Evolutionary conservation across 1,140 invertebrate genomes (phyloP).

Genomic region (Sitophilus oryzae): DNA sequence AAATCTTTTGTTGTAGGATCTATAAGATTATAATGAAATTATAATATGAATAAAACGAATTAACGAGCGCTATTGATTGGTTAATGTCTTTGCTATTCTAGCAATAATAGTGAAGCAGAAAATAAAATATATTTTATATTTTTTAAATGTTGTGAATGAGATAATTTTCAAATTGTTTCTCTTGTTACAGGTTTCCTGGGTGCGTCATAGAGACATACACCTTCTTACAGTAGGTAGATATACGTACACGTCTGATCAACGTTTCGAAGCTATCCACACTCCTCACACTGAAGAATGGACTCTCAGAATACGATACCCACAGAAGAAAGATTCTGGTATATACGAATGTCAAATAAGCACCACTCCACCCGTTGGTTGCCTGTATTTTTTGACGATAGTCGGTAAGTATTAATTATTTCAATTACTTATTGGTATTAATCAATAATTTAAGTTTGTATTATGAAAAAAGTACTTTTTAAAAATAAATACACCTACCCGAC

Average conservation of each 20-base stretch:
- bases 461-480: too few relatives aligned
- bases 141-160: too few relatives aligned
- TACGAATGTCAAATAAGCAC: constrained; percentile 86
- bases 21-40: too few relatives aligned
- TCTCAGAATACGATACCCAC: constrained; percentile 67
- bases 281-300: constrained; percentile 74
- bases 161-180: too few relatives aligned
- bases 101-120: too few relatives aligned
- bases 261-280: constrained; percentile 70
- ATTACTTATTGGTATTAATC: neutral
- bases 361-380: constrained; percentile 74
- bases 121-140: too few relatives aligned
- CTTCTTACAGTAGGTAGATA: constrained; percentile 77
- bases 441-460: neutral
- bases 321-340: constrained; percentile 70
- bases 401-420: constrained; percentile 56
- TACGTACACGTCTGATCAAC: constrained; percentile 80
- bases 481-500: too few relatives aligned
- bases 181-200: constrained; percentile 76
- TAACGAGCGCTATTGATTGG: too few relatives aligned
- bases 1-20: too few relatives aligned
- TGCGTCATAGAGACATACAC: constrained; percentile 79
- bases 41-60: too few relatives aligned
- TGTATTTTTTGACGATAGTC: constrained; percentile 69
- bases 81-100: too few relatives aligned